Evolutionary conservation across 37 sponge, comb jelly and placozoan genomes (phyloP).

Genomic region (Cliona cf. orientalis): DNA sequence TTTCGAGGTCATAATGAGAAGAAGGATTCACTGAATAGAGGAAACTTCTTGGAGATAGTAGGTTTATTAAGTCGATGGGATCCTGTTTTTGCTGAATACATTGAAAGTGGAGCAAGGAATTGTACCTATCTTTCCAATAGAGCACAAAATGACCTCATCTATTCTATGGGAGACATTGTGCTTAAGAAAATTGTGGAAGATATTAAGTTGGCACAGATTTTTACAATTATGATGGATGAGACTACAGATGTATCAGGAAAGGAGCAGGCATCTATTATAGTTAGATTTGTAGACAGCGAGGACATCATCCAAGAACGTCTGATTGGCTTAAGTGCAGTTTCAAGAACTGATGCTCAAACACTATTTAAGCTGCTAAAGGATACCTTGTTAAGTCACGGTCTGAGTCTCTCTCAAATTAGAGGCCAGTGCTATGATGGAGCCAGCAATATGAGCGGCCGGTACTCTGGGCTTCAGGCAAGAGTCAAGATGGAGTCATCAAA

Average conservation of each 20-base stretch:
- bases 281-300: slow-evolving; percentile 3
- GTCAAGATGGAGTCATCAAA: not conserved
- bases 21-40: slow-evolving; percentile 53
- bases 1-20: not conserved
- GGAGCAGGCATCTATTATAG: not conserved
- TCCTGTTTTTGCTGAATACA: slow-evolving; percentile 25
- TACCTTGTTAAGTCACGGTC: not conserved
- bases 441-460: not conserved
- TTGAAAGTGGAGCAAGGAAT: slow-evolving; percentile 3
- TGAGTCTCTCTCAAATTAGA: not conserved
- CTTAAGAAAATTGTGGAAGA: not conserved
- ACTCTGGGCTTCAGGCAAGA: not conserved
- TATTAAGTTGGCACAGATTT: not conserved
- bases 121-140: slow-evolving; percentile 9
- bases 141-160: slow-evolving; percentile 4
- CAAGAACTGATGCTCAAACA: slow-evolving; percentile 1
- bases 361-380: not conserved
- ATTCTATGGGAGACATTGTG: slow-evolving; percentile 12
- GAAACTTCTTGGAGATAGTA: slow-evolving; percentile 51
- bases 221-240: slow-evolving; percentile 12
- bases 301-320: slow-evolving; percentile 17
- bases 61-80: slow-evolving; percentile 47
- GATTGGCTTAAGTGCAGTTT: not conserved
- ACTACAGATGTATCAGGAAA: slow-evolving; percentile 1
- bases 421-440: slow-evolving; percentile 2